These are phyloP conservation scores for Plagodis pulveraria DNA, from an alignment of 2,888 invertebrate genomes.

Conservation along the genomic window DNA sequence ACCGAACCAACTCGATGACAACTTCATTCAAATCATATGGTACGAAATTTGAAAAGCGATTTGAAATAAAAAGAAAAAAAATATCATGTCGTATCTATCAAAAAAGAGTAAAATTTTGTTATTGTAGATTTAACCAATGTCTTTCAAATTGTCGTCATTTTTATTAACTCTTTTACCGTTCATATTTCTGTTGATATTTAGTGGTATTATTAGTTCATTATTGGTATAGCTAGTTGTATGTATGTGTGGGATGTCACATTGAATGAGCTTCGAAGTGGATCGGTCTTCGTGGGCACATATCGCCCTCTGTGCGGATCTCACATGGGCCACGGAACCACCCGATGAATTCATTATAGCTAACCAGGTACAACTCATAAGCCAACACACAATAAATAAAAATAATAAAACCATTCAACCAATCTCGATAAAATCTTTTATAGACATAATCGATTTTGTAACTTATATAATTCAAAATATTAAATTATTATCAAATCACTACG, in stretches of 20 bases:
- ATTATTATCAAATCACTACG: too few relatives aligned
- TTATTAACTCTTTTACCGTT: constrained; percentile 79
- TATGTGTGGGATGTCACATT: constrained; percentile 80
- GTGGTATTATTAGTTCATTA: constrained; percentile 75
- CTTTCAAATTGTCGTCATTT: constrained; percentile 82
- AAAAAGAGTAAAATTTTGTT: constrained; percentile 82
- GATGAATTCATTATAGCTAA: constrained; percentile 80
- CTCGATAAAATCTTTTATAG: too few relatives aligned
- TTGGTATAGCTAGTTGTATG: constrained; percentile 75
- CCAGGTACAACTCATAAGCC: constrained; percentile 60
- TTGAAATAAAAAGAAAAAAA: constrained; percentile 57
- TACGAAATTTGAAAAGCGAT: constrained; percentile 79
- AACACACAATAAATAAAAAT: too few relatives aligned
- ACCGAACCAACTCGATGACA: constrained; percentile 76
- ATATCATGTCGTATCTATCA: constrained; percentile 60
- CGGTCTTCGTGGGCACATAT: constrained; percentile 81
- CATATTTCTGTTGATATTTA: constrained; percentile 76
- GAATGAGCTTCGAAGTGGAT: constrained; percentile 84
- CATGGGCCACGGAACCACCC: constrained; percentile 78
- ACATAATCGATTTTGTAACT: too few relatives aligned
- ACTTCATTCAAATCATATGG: constrained; percentile 56
- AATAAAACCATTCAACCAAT: neutral
- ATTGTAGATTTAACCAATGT: constrained; percentile 82
- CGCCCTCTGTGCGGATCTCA: constrained; percentile 82
- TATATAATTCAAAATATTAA: too few relatives aligned